phyloP scores from a whole-genome alignment of 1,140 invertebrate species.

The Nomia melanderi region DNA sequence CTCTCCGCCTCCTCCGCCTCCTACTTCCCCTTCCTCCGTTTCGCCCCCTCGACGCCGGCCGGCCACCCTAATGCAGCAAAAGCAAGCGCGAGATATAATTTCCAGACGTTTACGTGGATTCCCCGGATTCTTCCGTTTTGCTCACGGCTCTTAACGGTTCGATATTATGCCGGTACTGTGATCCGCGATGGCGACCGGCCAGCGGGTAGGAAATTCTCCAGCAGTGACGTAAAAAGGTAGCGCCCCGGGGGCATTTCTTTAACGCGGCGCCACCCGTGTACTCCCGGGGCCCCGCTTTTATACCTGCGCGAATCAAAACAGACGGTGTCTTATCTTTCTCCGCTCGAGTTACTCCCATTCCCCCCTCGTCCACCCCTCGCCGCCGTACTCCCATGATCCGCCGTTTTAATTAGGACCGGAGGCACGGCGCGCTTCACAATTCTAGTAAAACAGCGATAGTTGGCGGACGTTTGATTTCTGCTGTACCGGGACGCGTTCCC shows the following conservation, averaged over 20 bases:
- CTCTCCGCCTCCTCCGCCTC: too few species aligned
- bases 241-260: constrained; percentile 64
- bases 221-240: constrained; percentile 70
- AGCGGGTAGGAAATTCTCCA: constrained; percentile 69
- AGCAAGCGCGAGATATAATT: constrained; percentile 25
- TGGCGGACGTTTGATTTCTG: too few species aligned
- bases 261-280: constrained; percentile 62
- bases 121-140: constrained; percentile 50
- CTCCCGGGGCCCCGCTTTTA: neutral
- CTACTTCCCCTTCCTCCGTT: too few species aligned
- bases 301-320: constrained; percentile 22
- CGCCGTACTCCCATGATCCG: too few species aligned
- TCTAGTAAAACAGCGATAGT: too few species aligned
- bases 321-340: neutral
- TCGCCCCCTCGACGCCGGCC: too few species aligned
- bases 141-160: constrained; percentile 63
- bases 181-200: constrained; percentile 53
- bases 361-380: too few species aligned
- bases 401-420: constrained; percentile 3
- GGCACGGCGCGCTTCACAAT: too few species aligned
- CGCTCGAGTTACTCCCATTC: neutral
- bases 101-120: constrained; percentile 48
- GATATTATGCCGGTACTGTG: constrained; percentile 56
- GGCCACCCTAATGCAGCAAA: constrained; percentile 5
- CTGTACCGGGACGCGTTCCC: too few species aligned